Percentiles rank a stretch among this genome's conserved stretches.
phyloP scores from a whole-genome alignment of 2,113 vertebrate genomes.

The Ia io region DNA sequence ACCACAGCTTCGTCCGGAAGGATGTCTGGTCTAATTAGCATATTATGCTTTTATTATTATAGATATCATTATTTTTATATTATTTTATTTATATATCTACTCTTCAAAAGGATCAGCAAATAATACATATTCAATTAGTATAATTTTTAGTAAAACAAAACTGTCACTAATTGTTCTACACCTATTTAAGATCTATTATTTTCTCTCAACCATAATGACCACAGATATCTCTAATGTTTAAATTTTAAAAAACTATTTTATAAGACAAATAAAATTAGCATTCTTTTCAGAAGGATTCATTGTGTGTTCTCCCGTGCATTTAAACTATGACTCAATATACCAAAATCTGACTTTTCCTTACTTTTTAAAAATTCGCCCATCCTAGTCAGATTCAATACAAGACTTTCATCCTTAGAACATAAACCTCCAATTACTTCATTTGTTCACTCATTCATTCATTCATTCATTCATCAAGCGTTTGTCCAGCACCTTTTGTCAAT shows the following conservation, averaged over 20 bases:
- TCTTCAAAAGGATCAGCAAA: no score
- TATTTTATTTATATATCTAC: no score
- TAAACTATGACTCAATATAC: not conserved
- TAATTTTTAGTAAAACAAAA: no score
- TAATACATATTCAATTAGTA: no score
- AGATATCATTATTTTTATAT: no score
- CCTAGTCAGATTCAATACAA: not conserved
- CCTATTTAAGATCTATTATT: not conserved
- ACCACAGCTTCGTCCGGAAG: no score
- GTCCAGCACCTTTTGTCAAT: not conserved
- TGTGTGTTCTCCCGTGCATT: not conserved
- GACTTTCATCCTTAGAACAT: not conserved
- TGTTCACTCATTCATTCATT: not conserved
- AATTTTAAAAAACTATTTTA: not conserved
- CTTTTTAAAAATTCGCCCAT: not conserved
- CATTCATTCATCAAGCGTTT: not conserved
- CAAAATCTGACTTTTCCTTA: slow-evolving; percentile 5
- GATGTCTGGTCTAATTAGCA: no score
- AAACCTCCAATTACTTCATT: not conserved
- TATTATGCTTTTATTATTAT: no score
- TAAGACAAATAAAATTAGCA: not conserved
- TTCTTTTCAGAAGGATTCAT: not conserved
- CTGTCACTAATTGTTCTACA: no score
- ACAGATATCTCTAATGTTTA: not conserved
- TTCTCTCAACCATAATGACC: not conserved